Conservation (phyloP, 2,888 invertebrate species). For the Zaprionus lineosus region DNA sequence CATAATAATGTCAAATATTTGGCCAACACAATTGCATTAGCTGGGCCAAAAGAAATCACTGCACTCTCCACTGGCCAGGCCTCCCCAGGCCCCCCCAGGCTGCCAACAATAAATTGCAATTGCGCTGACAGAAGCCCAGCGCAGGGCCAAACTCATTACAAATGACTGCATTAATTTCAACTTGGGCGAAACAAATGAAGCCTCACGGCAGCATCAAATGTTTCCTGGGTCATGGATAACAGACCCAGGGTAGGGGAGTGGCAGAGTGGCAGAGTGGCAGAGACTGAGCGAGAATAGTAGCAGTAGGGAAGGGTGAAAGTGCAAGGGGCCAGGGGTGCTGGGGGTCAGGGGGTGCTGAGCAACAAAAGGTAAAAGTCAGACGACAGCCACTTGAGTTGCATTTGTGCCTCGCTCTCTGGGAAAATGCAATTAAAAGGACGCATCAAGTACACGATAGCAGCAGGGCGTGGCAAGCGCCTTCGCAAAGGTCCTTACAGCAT, state of each 20-base stretch:
- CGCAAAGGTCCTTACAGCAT: too few species aligned
- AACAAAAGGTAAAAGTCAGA: slow-evolving; percentile 45
- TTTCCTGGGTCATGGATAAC: too few species aligned
- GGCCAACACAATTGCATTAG: slow-evolving; percentile 39
- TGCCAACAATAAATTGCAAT: slow-evolving; percentile 69
- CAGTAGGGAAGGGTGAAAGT: neutral
- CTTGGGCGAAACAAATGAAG: slow-evolving; percentile 65
- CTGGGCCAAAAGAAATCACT: slow-evolving; percentile 15
- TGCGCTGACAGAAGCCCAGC: slow-evolving; percentile 39
- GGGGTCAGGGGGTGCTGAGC: slow-evolving; percentile 6
- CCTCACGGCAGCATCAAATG: slow-evolving; percentile 40
- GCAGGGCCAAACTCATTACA: slow-evolving; percentile 71
- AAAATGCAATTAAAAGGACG: slow-evolving; percentile 72
- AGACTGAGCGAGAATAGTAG: neutral
- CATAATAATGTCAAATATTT: slow-evolving; percentile 61
- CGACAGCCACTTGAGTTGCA: slow-evolving; percentile 70
- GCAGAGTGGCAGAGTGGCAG: slow-evolving; percentile 1
- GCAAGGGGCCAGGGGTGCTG: neutral
- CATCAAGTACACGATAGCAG: slow-evolving; percentile 50
- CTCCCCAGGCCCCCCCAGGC: slow-evolving; percentile 39
- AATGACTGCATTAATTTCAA: slow-evolving; percentile 78
- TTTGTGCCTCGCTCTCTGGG: slow-evolving; percentile 56
- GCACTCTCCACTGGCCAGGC: too few species aligned
- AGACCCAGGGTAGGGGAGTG: slow-evolving; percentile 9
- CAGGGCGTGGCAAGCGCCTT: slow-evolving; percentile 29